Evolutionary conservation across 2,797 vertebrate genomes (phyloP), one percentile per base, ranked within the genome.

Genomic region (Gobionotothen gibberifrons): DNA sequence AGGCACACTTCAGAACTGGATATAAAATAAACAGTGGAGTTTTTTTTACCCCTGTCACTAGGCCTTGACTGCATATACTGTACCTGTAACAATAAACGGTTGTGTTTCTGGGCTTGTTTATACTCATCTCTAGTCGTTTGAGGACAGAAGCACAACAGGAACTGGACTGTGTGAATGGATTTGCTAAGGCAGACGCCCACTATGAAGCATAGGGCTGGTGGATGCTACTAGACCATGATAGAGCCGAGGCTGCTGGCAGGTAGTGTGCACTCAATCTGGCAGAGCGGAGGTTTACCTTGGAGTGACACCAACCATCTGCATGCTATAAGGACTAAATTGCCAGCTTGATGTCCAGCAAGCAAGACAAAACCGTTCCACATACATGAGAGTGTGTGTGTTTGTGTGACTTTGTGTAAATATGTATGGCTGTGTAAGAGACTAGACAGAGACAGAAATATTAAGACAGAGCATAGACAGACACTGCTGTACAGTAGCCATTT

Each of bases 31-130:
- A 93, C 88, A 84, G 78, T 9, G 19, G 13, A 47, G 63, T 79
- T 85, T 85, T 88, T 69, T 85, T 88, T 69, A 29, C 76, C 84
- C 84, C 82, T 69, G 74, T 84, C 78, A 57, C 87, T 67, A 55
- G 77, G 82, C 85, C 85, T 85, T 72, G 81, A 84, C 91, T 86
- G 74, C 81, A 57, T 72, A 47, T 91, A 90, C 88, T 72, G 47
- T 91, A 90, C 88, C 90, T 92, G 86, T 52, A 91, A 93, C 88
- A 93, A 94, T 92, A 92, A 93, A 93, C 92, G 85, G 84, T 65
- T 59, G 78, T 78, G 61, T 71, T 54, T 85, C 84, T 76, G 73
- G 64, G 77, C 82, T 88, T 87, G 90, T 92, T 92, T 92, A 90
- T 87, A 90, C 89, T 91, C 91, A 91, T 93, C 91, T 82, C 86